Evolutionary conservation across 2,113 vertebrate species (phyloP), one percentile per base, ranked within the genome.

Genomic region (Myxocyprinus asiaticus): DNA sequence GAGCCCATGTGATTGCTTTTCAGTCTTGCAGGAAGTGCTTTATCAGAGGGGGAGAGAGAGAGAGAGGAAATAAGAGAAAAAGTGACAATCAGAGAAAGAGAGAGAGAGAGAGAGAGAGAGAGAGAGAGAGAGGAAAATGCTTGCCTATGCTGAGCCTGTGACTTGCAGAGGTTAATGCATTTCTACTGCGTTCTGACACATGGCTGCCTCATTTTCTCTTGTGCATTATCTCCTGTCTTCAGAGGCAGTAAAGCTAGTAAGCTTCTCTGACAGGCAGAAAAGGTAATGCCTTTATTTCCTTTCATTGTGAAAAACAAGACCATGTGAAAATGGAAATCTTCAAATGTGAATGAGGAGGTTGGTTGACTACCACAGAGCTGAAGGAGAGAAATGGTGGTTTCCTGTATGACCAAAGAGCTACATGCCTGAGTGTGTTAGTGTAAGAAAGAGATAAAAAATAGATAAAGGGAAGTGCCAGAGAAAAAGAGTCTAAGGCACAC

Each of bases 191-290:
- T 81, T 70, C 67, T 79, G 78, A 72, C 79, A 84, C 79, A 84
- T 7, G 76, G 44, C 83, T 81, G 70, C 61, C 83, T 78, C 66
- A 79, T 84, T 81, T 77, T 79, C 76, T 81, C 76, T 67, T 53
- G 70, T 65, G 59, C 71, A 84, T 81, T 84, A 81, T 84, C 83
- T 84, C 67, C 69, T 58, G 59, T 75, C 73, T 78, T 84, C 83
- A 81, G 83, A 84, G 76, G 66, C 71, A 47, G 51, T 74, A 79
- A 65, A 81, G 76, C 76, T 67, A 73, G 67, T 84, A 84, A 84
- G 79, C 83, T 45, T 45, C 61, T 51, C 70, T 81, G 61, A 74
- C 79, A 79, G 79, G 70, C 76, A 70, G 45, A 53, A 66, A 68
- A 76, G 59, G 55, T 63, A 78, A 33, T 48, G 66, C 69, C 70